phyloP scores from a whole-genome alignment of 2,113 vertebrate genomes.

The Lates calcarifer region DNA sequence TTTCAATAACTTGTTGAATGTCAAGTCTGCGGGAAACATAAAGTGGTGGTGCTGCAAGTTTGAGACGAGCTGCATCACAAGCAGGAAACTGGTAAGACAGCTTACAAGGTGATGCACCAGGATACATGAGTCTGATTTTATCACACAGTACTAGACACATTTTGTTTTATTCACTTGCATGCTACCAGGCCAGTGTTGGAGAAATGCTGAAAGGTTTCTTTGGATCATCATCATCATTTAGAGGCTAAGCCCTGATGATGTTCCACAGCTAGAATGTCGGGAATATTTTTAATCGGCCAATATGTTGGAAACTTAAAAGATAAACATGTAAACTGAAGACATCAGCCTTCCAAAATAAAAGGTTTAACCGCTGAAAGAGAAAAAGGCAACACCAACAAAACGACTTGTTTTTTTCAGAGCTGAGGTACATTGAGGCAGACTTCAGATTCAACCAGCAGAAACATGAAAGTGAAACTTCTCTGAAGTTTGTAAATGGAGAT shows the following conservation, averaged over 20 bases:
- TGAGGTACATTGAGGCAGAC: conserved; percentile 15
- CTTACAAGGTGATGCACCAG: neutral
- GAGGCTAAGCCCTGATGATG: neutral
- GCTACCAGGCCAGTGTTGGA: neutral
- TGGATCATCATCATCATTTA: neutral
- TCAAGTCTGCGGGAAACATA: conserved; percentile 25
- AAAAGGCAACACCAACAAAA: neutral
- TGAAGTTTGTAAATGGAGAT: neutral
- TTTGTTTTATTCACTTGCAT: neutral
- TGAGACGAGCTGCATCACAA: neutral
- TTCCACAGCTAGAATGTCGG: neutral
- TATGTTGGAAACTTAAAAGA: neutral
- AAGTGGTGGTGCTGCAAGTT: too few relatives aligned
- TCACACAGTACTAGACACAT: neutral
- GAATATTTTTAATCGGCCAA: neutral
- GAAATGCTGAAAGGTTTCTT: neutral
- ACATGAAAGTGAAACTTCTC: neutral
- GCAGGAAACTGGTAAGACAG: neutral
- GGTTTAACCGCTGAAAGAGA: neutral
- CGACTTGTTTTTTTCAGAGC: neutral
- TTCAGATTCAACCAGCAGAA: conserved; percentile 17
- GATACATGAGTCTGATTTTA: too few relatives aligned
- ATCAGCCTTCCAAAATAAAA: conserved; percentile 16
- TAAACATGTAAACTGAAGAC: conserved; percentile 19
- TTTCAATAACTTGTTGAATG: neutral